Evolutionary conservation across 2,113 vertebrate species (phyloP), one percentile per base, ranked within the genome.

Genomic region (Thryonomys swinderianus): DNA sequence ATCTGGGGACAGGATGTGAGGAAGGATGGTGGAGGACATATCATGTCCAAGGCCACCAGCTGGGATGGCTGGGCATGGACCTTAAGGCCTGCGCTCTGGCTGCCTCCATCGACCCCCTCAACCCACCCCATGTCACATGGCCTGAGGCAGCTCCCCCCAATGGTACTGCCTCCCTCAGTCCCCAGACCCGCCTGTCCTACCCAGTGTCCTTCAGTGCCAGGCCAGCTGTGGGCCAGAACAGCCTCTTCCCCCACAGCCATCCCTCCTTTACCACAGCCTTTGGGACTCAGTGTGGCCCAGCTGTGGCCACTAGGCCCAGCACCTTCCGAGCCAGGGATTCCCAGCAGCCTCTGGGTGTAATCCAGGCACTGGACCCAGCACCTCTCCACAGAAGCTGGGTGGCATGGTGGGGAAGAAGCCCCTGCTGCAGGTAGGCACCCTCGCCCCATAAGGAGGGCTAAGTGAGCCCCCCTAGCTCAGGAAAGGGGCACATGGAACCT

Each of bases 401-500:
- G 32, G 23, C 21, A 5, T 14, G 0, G 30, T n/a, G 6, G 51
- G 34, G 61, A 20, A 89, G 45, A 12, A 16, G 42, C 30, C 62
- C 42, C 69, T 11, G 8, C 34, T 25, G 32, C 69, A 37, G 20
- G 8, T 8, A 45, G 45, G 78, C 0, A 2, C 10, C 34, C 40
- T 59, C 23, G n/a, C 9, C 55, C 32, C 40, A 14, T 20, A 4
- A 8, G 7, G 64, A 32, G 17, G 21, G 57, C 23, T 5, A 20
- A 55, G 48, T 25, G 40, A 18, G 37, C 27, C 37, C n/a, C 51
- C 18, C 13, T 45, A 12, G 51, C 34, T 48, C 66, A 48, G 55
- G 1, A 3, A 5, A 45, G 2, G 37, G 51, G 42, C n/a, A 20
- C 16, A 5, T 5, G 2, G 0, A 73, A 48, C 11, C 45, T 34